A percentile compares a stretch with the other conserved stretches of the same genome.
Evolutionary conservation across 2,888 invertebrate genomes (phyloP).

Genomic region (Odontocerum albicorne): DNA sequence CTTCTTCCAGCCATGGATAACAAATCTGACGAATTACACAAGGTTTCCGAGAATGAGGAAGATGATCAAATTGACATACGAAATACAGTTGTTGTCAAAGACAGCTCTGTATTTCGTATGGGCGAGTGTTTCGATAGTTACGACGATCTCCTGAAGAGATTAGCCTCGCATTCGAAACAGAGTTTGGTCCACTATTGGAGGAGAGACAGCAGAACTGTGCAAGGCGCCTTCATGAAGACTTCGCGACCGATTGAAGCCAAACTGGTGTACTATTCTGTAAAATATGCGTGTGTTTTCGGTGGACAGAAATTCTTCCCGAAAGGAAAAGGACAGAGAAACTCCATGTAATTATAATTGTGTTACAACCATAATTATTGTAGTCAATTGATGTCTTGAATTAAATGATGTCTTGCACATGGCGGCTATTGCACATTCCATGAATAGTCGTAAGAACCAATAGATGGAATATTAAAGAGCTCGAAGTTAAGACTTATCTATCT

Average conservation of each 20-base stretch:
- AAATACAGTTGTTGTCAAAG: conserved; percentile 15
- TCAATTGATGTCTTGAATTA: no score
- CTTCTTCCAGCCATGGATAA: conserved; percentile 10
- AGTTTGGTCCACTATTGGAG: conserved; percentile 50
- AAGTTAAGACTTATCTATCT: no score
- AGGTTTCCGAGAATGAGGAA: conserved; percentile 5
- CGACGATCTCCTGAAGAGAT: conserved; percentile 44
- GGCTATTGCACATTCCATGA: no score
- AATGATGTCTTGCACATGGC: no score
- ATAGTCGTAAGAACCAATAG: no score
- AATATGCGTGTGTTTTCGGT: conserved; percentile 50
- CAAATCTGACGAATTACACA: conserved; percentile 7
- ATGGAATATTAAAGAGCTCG: no score
- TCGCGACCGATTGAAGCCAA: conserved; percentile 46
- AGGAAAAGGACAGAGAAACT: conserved; percentile 45
- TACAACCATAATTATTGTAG: no score
- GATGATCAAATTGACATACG: background rate
- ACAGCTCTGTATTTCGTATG: conserved; percentile 41
- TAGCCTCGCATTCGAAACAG: conserved; percentile 46
- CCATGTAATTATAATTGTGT: no score
- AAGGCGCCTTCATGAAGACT: conserved; percentile 49
- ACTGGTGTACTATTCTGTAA: conserved; percentile 48
- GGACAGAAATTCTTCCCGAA: conserved; percentile 48
- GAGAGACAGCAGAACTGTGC: conserved; percentile 49
- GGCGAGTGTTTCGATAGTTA: conserved; percentile 49